Evolutionary conservation across 2,113 vertebrate genomes (phyloP), one percentile per base, ranked within the genome.

Genomic region (Pao palembangensis): DNA sequence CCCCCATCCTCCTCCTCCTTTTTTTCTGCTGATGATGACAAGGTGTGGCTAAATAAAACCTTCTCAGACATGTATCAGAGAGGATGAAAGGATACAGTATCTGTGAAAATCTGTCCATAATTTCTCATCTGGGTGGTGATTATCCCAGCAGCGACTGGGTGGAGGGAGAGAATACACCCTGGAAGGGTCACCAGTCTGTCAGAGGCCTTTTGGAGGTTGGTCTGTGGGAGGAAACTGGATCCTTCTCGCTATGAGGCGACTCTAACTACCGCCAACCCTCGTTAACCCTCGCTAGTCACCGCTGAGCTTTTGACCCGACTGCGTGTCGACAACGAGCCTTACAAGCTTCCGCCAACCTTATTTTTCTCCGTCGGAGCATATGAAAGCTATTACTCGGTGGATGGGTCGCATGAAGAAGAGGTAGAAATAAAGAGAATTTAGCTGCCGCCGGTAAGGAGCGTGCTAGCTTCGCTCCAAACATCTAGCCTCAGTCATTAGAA

Each of bases 311-410:
- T 43, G 3, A 13, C 69, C 67, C 72, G 72, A 73, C 71, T 67
- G 66, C 5, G 28, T 31, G 28, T 62, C 28, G 64, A 76, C 85
- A 87, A 88, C 85, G 78, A 23, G 21, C 21, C 21, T 23, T 2
- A 2, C 21, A 23, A 78, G 69, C 68, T 73, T 70, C 74, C 59
- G 44, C 78, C 69, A 79, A 84, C 74, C 82, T 84, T 84, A 83
- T 87, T 79, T 81, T 88, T 81, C 69, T 77, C 71, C 66, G 81
- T 80, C 85, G 82, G 64, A 64, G 62, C 75, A 78, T 62, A 64
- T 74, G 68, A 71, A 63, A 61, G 64, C 71, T 76, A 74, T 64
- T 70, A 79, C 61, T 64, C 62, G 6, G n/a, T n/a, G n/a, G n/a
- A n/a, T 58, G 69, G 64, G 58, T 67, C 38, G 38, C 63, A 56